Evolutionary conservation across 2,888 invertebrate species (phyloP).

Genomic region (Thereva unica): DNA sequence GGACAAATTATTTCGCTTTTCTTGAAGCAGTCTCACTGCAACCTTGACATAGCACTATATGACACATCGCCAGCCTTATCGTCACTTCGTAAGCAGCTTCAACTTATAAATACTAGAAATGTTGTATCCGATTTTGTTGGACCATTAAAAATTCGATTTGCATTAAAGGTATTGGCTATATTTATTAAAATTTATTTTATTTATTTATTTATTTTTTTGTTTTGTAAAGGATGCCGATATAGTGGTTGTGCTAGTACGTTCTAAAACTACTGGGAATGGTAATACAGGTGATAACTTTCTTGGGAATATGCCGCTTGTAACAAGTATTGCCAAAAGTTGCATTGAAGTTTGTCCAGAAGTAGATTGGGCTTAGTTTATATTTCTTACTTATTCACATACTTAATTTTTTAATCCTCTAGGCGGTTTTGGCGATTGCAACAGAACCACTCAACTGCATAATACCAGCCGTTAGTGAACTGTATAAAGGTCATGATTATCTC

Average conservation of each 20-base stretch:
- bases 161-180: constrained; percentile 38
- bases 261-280: constrained; percentile 23
- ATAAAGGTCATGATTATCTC: constrained; percentile 38
- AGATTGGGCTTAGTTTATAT: not conserved
- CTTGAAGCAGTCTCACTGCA: constrained; percentile 39
- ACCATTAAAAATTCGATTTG: constrained; percentile 39
- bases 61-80: constrained; percentile 39
- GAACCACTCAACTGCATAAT: constrained; percentile 43
- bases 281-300: constrained; percentile 35
- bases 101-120: constrained; percentile 39
- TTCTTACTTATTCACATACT: not conserved
- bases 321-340: constrained; percentile 42
- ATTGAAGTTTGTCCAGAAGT: constrained; percentile 44
- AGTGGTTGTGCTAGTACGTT: constrained; percentile 36
- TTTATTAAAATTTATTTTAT: not conserved
- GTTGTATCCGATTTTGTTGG: constrained; percentile 39
- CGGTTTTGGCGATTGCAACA: constrained; percentile 42
- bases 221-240: constrained; percentile 39
- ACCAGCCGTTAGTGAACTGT: constrained; percentile 41
- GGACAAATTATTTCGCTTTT: constrained; percentile 42
- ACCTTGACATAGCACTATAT: constrained; percentile 39
- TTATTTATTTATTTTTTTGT: not conserved
- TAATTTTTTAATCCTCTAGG: constrained; percentile 35
- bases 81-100: constrained; percentile 38
- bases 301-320: constrained; percentile 42